Evolutionary conservation across 2,113 vertebrate genomes (phyloP).

Genomic region (Bos indicus): DNA sequence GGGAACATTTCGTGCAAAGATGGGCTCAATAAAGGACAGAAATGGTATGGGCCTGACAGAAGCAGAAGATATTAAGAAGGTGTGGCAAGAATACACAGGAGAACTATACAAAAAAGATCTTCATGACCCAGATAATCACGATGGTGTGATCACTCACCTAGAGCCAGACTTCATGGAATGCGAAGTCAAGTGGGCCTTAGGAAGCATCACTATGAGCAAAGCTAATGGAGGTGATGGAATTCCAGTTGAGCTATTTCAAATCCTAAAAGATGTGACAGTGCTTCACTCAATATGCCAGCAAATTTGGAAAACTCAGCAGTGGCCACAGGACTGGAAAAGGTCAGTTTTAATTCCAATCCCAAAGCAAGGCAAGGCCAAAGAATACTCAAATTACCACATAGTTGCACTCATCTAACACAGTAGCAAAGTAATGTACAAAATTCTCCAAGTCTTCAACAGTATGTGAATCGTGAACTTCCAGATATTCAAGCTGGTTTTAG

Average conservation of each 20-base stretch:
- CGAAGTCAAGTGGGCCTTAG: not conserved
- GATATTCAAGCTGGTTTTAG: not conserved
- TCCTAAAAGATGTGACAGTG: too few species aligned
- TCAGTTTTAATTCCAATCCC: not conserved
- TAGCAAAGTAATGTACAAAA: not conserved
- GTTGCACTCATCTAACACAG: accelerated
- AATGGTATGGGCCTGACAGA: not conserved
- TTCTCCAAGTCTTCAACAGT: not conserved
- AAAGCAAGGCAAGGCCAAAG: not conserved
- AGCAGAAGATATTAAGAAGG: not conserved
- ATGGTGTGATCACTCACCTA: not conserved
- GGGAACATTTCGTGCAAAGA: not conserved
- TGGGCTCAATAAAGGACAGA: not conserved
- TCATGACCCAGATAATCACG: not conserved
- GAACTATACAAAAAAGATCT: not conserved
- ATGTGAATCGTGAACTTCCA: not conserved
- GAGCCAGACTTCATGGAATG: not conserved
- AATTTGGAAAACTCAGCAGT: not conserved
- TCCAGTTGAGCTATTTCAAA: too few species aligned
- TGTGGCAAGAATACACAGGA: not conserved
- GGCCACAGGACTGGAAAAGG: not conserved
- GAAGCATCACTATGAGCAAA: not conserved
- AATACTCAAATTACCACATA: not conserved
- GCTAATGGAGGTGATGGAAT: not conserved
- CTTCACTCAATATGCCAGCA: too few species aligned